Evolutionary conservation across 2,797 vertebrate species (phyloP), one percentile per base, ranked within the genome.

Genomic region (Clarias pachynema): DNA sequence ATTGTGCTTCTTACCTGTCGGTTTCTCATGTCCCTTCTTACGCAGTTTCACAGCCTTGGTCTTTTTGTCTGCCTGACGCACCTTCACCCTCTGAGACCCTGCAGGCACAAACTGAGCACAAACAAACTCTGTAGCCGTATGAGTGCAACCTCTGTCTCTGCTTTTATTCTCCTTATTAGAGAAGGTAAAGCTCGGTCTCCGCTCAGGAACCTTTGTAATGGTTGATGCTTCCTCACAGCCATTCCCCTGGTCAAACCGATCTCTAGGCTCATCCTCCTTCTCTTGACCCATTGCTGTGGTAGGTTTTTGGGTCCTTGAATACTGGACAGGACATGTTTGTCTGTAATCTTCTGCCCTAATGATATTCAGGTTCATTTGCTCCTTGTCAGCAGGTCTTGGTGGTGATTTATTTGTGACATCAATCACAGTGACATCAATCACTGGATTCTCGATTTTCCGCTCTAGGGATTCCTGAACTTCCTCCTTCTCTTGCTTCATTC

Each of bases 31-130:
- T 86, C 90, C 93, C 89, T 93, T 96, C 82, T 93, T 94, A 88
- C 93, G 96, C 81, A 95, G 86, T 89, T 96, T 98, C 80, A 95
- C 80, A 0, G 96, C 91, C 91, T 96, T 97, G 53, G 93, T 94
- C 94, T 94, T 96, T 85, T 95, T 95, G 89, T 92, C 94, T n/a
- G 94, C 95, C 85, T 94, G 94, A 82, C 91, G 94, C 68, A 96
- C 93, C 56, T 94, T 95, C 53, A 94, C 89, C 49, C 91, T 95
- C 88, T 96, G 95, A 63, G 95, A 93, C 69, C 96, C 95, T 0
- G 95, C 93, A 0, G 96, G 94, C 16, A 96, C 94, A 3, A 96
- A 96, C 79, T 92, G 93, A 53, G 96, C 95, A 0, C 93, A 96
- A 82, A 96, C 96, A 59, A 96, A 97, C 86, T 94, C 94, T 15